Percentiles rank a stretch among this genome's conserved stretches.
phyloP scores from a whole-genome alignment of 2,797 vertebrate species.

The Amniataba percoides region DNA sequence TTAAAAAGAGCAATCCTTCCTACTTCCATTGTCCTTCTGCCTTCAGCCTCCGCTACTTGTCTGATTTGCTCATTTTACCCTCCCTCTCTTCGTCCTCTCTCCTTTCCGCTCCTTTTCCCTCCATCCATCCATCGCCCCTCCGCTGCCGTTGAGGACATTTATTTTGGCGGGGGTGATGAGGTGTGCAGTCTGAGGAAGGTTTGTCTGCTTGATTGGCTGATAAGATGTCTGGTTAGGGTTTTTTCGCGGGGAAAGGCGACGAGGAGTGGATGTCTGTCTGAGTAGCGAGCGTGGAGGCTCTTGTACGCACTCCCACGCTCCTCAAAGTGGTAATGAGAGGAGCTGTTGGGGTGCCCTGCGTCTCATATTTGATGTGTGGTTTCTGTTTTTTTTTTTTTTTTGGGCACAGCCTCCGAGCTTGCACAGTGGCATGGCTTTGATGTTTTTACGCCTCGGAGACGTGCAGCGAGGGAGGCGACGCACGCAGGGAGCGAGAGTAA shows the following conservation, averaged over 20 bases:
- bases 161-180: conserved; percentile 46
- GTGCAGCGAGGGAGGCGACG: conserved; percentile 36
- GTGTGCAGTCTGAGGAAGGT: conserved; percentile 35
- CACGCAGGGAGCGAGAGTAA: conserved; percentile 51
- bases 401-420: background rate
- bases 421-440: background rate
- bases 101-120: background rate
- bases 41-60: conserved; percentile 10
- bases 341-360: conserved; percentile 5
- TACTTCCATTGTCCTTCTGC: conserved; percentile 7
- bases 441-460: conserved; percentile 29
- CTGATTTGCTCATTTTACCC: conserved; percentile 33
- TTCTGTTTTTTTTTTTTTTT: conserved; percentile 7
- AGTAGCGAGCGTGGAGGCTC: conserved; percentile 44
- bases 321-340: conserved; percentile 44
- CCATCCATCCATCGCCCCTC: conserved; percentile 27
- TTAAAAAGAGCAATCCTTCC: background rate
- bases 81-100: conserved; percentile 7
- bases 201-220: conserved; percentile 65
- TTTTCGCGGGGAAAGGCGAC: background rate
- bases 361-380: conserved; percentile 54
- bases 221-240: conserved; percentile 58
- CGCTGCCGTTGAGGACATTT: conserved; percentile 23
- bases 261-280: conserved; percentile 1
- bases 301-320: conserved; percentile 22